Base-by-base conservation (phyloP, 1,140 invertebrate species). In the Nebria ingens region DNA sequence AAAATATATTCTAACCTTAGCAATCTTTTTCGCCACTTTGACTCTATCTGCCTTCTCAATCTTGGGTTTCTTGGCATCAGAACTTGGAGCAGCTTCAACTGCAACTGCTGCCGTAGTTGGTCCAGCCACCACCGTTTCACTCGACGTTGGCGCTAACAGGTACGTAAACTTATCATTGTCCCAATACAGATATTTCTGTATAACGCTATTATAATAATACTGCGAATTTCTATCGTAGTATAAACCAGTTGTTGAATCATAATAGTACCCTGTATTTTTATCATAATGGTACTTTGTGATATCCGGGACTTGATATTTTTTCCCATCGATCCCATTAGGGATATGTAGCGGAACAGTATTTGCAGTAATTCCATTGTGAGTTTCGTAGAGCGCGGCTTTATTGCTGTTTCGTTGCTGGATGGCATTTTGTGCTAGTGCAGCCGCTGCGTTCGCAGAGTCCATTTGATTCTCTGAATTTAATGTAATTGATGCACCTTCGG, bases 11-110 rank as follows among this genome's bases (percentile, higher is more conserved):
- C 50, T 51, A 2, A 82, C 88, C 74, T 97, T 97, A 0, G 93
- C 94, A 63, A 98, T 97, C 73, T 97, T 96, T 67, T 97, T 97
- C 1, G 96, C 96, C 13, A 96, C 92, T 76, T 96, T 97, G 0
- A 93, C 90, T 76, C 98, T 94, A 61, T 94, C 91, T 53, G 89
- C 84, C 61, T 89, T 85, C 34, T 77, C 79, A 56, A 77, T 67
- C 58, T 81, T 85, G 29, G 74, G 74, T 59, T 76, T 78, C 59
- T 81, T 78, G 58, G 71, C 71, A 58, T 75, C 72, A 11, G 70
- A 68, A 1, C 74, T 62, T 55, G 58, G 53, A 19, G 58, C 29
- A n/a, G 56, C 40, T 23, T 59, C 70, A n/a, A 69, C 58, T 49
- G 54, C 56, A 13, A 25, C 54, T 4, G 67, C 64, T n/a, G 70